Conservation (phyloP, 2,113 vertebrate genomes). For the Hyperopisus bebe region DNA sequence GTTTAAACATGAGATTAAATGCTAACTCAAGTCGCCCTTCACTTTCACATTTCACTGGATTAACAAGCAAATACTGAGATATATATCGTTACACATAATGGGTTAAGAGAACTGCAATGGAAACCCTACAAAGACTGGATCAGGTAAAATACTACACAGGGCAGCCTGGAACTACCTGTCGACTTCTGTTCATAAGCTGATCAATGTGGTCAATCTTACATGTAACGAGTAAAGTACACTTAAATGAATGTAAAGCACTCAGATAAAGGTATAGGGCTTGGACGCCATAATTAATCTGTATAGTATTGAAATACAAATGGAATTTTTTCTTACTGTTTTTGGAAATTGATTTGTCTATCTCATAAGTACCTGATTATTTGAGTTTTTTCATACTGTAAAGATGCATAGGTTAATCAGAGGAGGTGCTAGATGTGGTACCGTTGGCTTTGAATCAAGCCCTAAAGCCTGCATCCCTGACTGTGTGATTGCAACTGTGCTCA, state of each 20-base stretch:
- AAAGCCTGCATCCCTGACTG: background rate
- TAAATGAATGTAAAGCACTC: background rate
- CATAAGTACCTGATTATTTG: background rate
- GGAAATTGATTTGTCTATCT: background rate
- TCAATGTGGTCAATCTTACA: background rate
- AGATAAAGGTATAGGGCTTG: background rate
- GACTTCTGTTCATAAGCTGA: background rate
- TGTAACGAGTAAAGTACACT: background rate
- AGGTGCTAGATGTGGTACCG: background rate
- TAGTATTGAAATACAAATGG: background rate
- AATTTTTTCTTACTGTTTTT: background rate
- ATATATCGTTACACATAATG: background rate
- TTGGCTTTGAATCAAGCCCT: background rate
- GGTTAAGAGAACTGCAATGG: background rate
- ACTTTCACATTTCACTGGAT: background rate
- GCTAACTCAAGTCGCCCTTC: background rate
- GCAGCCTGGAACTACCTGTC: background rate
- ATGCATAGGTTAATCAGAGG: background rate
- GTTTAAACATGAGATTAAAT: constrained; percentile 5
- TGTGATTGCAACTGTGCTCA: background rate
- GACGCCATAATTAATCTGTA: background rate
- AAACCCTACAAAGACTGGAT: background rate
- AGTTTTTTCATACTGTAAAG: background rate
- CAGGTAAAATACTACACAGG: background rate
- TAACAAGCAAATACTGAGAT: background rate